phyloP scores from a whole-genome alignment of 2,797 vertebrate species.

The Loris lydekkerianus region DNA sequence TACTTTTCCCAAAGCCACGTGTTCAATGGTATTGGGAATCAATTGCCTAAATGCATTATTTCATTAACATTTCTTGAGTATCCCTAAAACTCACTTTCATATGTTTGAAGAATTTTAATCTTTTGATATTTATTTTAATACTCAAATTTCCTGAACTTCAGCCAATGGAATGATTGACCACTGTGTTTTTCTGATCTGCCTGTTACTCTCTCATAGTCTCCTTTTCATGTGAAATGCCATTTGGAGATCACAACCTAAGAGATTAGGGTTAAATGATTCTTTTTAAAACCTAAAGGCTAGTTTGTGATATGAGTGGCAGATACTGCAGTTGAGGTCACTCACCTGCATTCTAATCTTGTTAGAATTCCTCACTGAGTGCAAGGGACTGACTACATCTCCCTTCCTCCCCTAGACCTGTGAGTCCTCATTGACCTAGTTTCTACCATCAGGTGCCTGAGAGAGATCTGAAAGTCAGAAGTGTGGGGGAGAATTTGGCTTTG shows the following conservation, averaged over 20 bases:
- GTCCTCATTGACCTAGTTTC: not conserved
- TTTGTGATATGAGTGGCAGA: not conserved
- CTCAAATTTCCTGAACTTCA: not conserved
- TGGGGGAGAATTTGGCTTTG: not conserved
- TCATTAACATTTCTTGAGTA: not conserved
- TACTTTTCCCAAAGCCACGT: not conserved
- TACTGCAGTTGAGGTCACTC: not conserved
- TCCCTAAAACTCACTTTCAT: not conserved
- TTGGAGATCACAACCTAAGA: not conserved
- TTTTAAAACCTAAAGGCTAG: not conserved
- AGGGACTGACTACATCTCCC: not conserved
- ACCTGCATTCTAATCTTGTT: not conserved
- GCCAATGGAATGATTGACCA: not conserved
- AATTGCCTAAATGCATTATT: not conserved
- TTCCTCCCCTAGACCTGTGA: not conserved
- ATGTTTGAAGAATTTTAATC: constrained; percentile 22
- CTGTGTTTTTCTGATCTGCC: not conserved
- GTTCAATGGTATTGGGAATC: not conserved
- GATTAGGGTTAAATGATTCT: not conserved
- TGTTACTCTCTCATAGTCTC: not conserved
- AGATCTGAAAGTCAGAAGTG: not conserved
- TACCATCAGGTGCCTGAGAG: not conserved
- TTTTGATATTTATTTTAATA: constrained; percentile 20
- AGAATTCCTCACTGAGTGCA: not conserved
- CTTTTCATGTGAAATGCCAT: not conserved